Percentiles rank a stretch among this genome's conserved stretches.
Evolutionary conservation across 2,888 invertebrate genomes (phyloP).

Genomic region (Elegia similella): DNA sequence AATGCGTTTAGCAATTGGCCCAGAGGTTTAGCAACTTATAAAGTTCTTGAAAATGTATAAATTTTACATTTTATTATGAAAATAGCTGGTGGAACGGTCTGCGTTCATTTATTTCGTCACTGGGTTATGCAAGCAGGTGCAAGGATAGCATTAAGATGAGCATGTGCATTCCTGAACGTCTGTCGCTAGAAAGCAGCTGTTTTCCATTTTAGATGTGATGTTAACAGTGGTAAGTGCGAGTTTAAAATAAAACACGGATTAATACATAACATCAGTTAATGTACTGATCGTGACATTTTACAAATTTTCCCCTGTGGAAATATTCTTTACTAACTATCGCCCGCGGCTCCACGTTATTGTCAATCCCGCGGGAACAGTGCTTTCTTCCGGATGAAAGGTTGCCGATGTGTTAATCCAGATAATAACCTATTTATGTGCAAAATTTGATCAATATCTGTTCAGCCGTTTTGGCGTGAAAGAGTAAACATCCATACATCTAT

Average conservation of each 20-base stretch:
- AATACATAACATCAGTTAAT: too few relatives aligned
- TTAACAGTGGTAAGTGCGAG: background rate
- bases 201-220: slow-evolving; percentile 1
- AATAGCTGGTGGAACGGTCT: background rate
- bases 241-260: background rate
- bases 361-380: too few relatives aligned
- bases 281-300: too few relatives aligned
- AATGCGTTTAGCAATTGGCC: background rate
- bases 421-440: too few relatives aligned
- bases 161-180: background rate
- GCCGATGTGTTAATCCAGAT: too few relatives aligned
- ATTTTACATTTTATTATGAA: background rate
- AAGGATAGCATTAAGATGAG: slow-evolving; percentile 10
- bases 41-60: slow-evolving; percentile 7
- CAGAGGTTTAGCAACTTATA: background rate
- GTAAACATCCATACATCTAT: too few relatives aligned
- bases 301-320: too few relatives aligned
- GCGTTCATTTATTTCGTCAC: background rate
- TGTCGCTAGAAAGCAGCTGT: background rate
- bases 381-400: too few relatives aligned
- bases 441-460: too few relatives aligned
- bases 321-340: too few relatives aligned
- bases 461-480: too few relatives aligned
- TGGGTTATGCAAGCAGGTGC: slow-evolving; percentile 11
- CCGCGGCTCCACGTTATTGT: too few relatives aligned